A percentile compares a stretch with the other conserved stretches of the same genome.
phyloP scores from a whole-genome alignment of 2,888 invertebrate genomes.

The Linnaemya tessellans region DNA sequence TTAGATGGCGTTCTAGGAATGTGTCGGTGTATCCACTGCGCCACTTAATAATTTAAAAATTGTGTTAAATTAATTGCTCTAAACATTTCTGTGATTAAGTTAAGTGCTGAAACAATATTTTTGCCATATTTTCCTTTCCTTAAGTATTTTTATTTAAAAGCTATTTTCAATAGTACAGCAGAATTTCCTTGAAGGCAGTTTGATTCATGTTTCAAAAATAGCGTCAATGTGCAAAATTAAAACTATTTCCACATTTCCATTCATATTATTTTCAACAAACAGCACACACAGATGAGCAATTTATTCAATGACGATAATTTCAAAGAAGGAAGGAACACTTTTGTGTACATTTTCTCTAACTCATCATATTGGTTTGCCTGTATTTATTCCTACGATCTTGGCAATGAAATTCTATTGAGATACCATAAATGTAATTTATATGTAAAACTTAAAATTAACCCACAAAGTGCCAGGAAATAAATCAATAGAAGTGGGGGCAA shows the following conservation, averaged over 20 bases:
- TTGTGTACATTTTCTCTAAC: slow-evolving; percentile 33
- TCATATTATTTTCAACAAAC: background rate
- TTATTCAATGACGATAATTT: slow-evolving; percentile 23
- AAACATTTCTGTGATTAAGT: slow-evolving; percentile 58
- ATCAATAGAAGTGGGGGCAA: no score
- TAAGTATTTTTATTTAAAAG: slow-evolving; percentile 6
- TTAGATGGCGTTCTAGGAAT: slow-evolving; percentile 52
- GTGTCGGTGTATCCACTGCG: slow-evolving; percentile 47
- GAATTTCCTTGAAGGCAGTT: slow-evolving; percentile 54
- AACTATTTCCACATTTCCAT: slow-evolving; percentile 28
- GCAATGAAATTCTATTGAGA: slow-evolving; percentile 64
- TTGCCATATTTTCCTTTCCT: slow-evolving; percentile 29
- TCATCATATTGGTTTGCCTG: slow-evolving; percentile 17
- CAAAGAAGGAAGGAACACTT: slow-evolving; percentile 49
- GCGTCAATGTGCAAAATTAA: slow-evolving; percentile 41
- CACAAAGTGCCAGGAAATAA: background rate
- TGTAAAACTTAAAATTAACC: slow-evolving; percentile 40
- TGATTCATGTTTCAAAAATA: slow-evolving; percentile 60
- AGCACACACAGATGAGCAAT: background rate
- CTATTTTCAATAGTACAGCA: slow-evolving; percentile 36
- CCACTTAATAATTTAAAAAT: slow-evolving; percentile 52
- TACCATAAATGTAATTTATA: slow-evolving; percentile 8
- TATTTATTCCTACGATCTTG: slow-evolving; percentile 52
- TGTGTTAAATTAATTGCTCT: slow-evolving; percentile 64
- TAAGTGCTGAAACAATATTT: slow-evolving; percentile 29